These are phyloP conservation scores for Hirundo rustica DNA, from an alignment of 2,797 vertebrate genomes.

Conservation along the genomic window DNA sequence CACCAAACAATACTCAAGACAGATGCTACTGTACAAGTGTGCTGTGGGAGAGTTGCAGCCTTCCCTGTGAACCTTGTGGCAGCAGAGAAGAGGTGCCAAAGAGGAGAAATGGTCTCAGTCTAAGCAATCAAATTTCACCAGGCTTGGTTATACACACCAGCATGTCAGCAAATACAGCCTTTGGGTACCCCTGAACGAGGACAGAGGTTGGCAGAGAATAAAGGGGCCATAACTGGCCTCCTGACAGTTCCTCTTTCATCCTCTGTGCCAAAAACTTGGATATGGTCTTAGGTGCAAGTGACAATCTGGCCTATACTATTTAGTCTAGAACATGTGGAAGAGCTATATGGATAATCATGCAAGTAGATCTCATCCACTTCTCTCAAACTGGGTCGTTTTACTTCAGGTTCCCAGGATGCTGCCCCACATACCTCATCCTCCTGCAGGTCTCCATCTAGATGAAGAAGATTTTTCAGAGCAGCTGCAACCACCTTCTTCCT, in stretches of 20 bases:
- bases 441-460: slow-evolving; percentile 67
- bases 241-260: not conserved
- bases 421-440: slow-evolving; percentile 71
- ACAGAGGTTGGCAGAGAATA: not conserved
- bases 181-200: not conserved
- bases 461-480: slow-evolving; percentile 74
- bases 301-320: not conserved
- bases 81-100: not conserved
- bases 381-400: not conserved
- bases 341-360: not conserved
- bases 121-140: not conserved
- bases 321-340: not conserved
- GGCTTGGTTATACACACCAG: not conserved
- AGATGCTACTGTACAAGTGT: not conserved
- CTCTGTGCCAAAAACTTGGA: not conserved
- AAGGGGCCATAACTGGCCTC: not conserved
- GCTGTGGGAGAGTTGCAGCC: not conserved
- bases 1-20: not conserved
- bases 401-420: not conserved
- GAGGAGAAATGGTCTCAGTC: not conserved
- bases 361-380: not conserved
- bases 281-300: not conserved
- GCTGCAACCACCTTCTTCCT: slow-evolving; percentile 75
- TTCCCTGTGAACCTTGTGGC: not conserved
- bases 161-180: fast-evolving